Percentiles rank a stretch among this genome's conserved stretches.
Evolutionary conservation across 2,888 invertebrate species (phyloP).

Genomic region (Coremacera marginata): DNA sequence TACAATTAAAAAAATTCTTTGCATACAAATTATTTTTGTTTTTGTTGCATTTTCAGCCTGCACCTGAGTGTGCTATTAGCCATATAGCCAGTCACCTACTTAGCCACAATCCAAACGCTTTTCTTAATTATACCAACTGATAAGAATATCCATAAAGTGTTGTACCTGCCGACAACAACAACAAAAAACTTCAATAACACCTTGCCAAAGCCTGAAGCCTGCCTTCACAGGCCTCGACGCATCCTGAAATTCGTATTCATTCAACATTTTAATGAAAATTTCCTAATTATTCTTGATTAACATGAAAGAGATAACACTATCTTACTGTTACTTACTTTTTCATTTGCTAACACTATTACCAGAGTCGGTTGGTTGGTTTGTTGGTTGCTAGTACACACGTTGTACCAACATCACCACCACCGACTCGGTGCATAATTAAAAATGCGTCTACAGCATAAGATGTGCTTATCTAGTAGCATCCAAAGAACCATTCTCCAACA

Average conservation of each 20-base stretch:
- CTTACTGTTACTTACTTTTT: background rate
- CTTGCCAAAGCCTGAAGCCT: no score
- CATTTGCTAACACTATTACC: no score
- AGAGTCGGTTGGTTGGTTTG: constrained; percentile 9
- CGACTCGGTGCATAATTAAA: constrained; percentile 18
- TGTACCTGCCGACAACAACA: background rate
- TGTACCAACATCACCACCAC: constrained; percentile 35
- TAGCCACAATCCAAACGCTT: constrained; percentile 11
- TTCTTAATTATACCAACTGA: constrained; percentile 17
- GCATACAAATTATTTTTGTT: background rate
- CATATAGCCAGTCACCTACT: constrained; percentile 9
- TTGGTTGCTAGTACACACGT: constrained; percentile 48
- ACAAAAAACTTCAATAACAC: background rate
- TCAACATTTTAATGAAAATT: constrained; percentile 54
- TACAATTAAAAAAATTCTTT: constrained; percentile 9
- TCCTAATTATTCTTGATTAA: constrained; percentile 63
- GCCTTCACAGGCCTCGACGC: background rate
- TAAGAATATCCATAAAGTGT: constrained; percentile 13
- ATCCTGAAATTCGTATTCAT: constrained; percentile 15
- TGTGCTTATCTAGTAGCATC: constrained; percentile 1
- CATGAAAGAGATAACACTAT: constrained; percentile 53
- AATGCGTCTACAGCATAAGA: constrained; percentile 16
- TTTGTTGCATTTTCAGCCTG: constrained; percentile 16
- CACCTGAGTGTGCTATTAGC: background rate
- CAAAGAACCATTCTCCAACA: background rate